These are phyloP conservation scores for Conger conger DNA, from an alignment of 2,113 vertebrate genomes.

Conservation along the genomic window DNA sequence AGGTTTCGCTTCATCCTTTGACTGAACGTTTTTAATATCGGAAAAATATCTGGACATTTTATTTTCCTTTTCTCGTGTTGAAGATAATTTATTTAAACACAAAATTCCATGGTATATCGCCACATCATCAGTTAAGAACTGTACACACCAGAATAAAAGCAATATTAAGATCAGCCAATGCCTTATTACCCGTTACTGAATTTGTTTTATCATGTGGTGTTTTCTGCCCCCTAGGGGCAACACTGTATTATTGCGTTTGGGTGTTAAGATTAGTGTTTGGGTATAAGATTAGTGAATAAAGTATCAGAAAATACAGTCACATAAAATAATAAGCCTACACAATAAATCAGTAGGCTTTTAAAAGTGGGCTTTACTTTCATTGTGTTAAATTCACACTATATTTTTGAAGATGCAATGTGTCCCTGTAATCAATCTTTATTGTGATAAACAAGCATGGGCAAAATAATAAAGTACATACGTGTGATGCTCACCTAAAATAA, in stretches of 20 bases:
- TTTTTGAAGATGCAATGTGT: no score
- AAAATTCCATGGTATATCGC: background rate
- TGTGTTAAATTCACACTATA: no score
- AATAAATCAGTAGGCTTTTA: background rate
- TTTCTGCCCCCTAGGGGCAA: constrained; percentile 22
- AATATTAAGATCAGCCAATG: background rate
- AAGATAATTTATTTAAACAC: background rate
- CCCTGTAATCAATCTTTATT: no score
- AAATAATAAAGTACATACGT: no score
- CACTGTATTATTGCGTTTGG: background rate
- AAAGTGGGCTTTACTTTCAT: no score
- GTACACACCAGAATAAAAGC: background rate
- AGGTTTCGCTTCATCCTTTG: no score
- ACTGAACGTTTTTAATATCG: no score
- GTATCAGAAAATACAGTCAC: background rate
- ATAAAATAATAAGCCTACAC: background rate
- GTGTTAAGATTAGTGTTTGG: no score
- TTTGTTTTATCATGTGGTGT: constrained; percentile 10
- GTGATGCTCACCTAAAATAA: no score
- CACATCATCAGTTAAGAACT: background rate
- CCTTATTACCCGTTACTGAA: background rate
- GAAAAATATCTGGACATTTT: no score
- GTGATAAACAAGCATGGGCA: no score
- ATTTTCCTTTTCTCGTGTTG: background rate
- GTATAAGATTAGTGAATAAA: background rate